Conservation (phyloP, 2,113 vertebrate genomes). For the Chionomys nivalis region DNA sequence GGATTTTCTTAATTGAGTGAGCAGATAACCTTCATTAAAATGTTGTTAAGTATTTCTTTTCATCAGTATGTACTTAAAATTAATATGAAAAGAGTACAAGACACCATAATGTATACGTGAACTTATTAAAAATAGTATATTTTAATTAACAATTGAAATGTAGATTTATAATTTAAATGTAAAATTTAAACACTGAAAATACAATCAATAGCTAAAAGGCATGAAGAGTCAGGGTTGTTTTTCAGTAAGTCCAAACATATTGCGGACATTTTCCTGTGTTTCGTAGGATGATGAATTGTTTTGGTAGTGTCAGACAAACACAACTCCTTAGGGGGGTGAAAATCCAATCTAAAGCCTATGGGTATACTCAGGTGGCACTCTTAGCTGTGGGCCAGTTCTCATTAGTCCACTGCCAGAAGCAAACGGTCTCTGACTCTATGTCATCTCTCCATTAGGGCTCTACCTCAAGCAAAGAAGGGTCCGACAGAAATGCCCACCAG, state of each 20-base stretch:
- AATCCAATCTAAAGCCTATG: conserved; percentile 5
- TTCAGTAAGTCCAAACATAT: neutral
- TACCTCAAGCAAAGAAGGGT: neutral
- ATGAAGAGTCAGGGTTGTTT: neutral
- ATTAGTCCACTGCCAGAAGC: conserved; percentile 45
- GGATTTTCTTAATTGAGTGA: neutral
- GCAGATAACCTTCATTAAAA: neutral
- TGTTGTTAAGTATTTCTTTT: neutral
- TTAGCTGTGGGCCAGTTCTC: neutral
- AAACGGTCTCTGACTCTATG: neutral
- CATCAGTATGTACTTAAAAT: neutral
- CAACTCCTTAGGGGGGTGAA: neutral
- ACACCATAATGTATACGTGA: neutral
- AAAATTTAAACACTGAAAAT: neutral
- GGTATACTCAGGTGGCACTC: neutral
- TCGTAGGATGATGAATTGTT: conserved; percentile 8
- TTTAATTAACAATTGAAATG: neutral
- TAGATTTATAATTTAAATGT: neutral
- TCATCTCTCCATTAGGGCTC: neutral
- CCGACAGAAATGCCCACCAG: neutral
- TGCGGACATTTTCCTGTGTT: neutral
- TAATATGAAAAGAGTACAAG: neutral
- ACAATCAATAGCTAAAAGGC: neutral
- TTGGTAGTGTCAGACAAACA: conserved; percentile 43
- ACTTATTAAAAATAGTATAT: neutral